Conservation (phyloP, 2,888 invertebrate genomes). For the Fissipunctia ypsillon region DNA sequence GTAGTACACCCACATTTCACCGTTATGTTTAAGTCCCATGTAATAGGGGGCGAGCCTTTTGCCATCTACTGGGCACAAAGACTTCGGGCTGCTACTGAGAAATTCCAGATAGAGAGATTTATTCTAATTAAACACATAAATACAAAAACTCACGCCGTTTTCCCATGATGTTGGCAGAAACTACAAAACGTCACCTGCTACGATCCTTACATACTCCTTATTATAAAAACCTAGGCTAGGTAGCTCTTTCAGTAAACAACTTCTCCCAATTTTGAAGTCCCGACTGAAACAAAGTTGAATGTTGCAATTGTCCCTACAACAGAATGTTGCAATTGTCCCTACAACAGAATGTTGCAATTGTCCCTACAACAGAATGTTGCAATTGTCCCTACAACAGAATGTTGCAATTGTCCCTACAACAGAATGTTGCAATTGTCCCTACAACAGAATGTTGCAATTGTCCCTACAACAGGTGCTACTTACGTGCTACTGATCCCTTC, state of each 20-base stretch:
- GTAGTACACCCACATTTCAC: too few species aligned
- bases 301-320: not conserved
- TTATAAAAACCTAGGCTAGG: not conserved
- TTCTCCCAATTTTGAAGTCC: not conserved
- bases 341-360: too few species aligned
- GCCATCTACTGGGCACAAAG: too few species aligned
- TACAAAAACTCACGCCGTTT: not conserved
- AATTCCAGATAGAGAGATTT: too few species aligned
- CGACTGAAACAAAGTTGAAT: not conserved
- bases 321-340: too few species aligned
- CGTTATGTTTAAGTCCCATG: too few species aligned
- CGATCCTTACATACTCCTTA: not conserved
- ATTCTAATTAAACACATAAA: not conserved
- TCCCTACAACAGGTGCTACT: not conserved
- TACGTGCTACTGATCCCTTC: not conserved
- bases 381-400: not conserved
- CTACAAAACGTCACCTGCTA: not conserved
- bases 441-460: constrained; percentile 4
- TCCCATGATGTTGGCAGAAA: not conserved
- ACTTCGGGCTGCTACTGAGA: too few species aligned
- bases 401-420: not conserved
- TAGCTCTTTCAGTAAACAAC: not conserved
- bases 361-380: too few species aligned
- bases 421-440: too few species aligned
- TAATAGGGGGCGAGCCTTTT: too few species aligned